Base-by-base conservation (phyloP, 2,888 invertebrate genomes). In the Monopis laevigella region DNA sequence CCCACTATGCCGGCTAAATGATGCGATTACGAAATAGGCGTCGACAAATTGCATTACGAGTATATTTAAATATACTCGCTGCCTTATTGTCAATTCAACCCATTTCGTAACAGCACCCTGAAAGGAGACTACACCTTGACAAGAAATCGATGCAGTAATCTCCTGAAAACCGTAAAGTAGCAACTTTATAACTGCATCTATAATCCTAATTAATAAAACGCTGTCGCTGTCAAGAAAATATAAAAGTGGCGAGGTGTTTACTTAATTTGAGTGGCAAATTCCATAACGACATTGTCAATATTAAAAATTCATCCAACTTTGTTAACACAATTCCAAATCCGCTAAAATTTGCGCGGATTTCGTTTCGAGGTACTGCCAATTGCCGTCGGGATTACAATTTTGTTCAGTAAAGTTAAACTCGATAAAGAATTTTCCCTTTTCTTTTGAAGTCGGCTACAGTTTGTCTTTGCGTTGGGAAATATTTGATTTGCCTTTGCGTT, bases 401-500 rank as follows among this genome's bases (percentile, higher is more conserved):
- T 36, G 21, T 36, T 36, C 21, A 21, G 36, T 36, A 36, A 36
- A 36, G 4, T 36, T 36, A 11, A 36, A 36, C 36, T 36, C 11
- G 36, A 21, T 36, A 19, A 36, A 21, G 21, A 36, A 21, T 36
- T 36, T 18, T 12, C 18, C 36, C 21, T 36, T 36, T 21, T 36
- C 36, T 21, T 36, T 21, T 36, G 36, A 36, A 34, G 21, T 36
- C 17, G 17, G 32, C 12, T 36, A n/a, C 19, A 21, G 36, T 36
- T 36, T 36, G 36, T 36, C 36, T 36, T 36, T 34, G 6, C n/a
- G 30, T 2, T 17, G 17, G 38, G 41, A 45, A 45, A 46, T 46
- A 45, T 48, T 48, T 45, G 44, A 44, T 42, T 44, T 29, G 35
- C 18, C 32, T 41, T 29, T 45, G 45, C 48, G 48, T 28, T 44